phyloP scores from a whole-genome alignment of 2,113 vertebrate genomes.

The Antigone vipio region DNA sequence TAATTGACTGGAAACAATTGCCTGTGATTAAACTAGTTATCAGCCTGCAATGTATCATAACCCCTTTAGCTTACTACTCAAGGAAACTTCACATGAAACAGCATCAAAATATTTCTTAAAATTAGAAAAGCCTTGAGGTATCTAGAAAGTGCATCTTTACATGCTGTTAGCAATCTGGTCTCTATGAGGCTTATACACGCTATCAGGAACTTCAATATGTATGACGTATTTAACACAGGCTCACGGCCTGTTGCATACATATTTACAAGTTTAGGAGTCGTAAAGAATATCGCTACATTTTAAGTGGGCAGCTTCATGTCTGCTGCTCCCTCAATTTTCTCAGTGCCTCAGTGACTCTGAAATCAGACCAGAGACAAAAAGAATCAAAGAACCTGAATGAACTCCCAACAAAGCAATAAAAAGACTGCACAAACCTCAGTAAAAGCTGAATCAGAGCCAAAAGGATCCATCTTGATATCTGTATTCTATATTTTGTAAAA shows the following conservation, averaged over 20 bases:
- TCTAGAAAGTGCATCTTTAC: neutral
- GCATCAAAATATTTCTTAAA: neutral
- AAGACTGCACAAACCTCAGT: neutral
- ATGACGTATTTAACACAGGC: neutral
- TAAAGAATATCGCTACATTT: neutral
- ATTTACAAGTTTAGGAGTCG: neutral
- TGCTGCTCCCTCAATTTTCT: neutral
- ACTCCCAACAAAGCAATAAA: neutral
- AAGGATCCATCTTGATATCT: neutral
- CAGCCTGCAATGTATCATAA: neutral
- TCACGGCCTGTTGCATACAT: neutral
- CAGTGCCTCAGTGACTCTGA: neutral
- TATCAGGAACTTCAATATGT: neutral
- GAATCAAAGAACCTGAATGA: neutral
- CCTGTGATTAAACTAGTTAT: neutral
- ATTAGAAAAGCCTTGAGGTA: neutral
- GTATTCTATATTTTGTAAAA: neutral
- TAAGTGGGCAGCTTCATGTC: neutral
- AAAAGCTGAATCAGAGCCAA: neutral
- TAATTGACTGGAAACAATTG: neutral
- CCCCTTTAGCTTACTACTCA: neutral
- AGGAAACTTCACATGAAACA: neutral
- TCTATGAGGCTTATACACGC: fast-evolving
- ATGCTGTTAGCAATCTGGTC: neutral
- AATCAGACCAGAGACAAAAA: neutral